These are phyloP conservation scores for Lasioglossum vierecki DNA, from an alignment of 2,888 invertebrate genomes.

Conservation along the genomic window DNA sequence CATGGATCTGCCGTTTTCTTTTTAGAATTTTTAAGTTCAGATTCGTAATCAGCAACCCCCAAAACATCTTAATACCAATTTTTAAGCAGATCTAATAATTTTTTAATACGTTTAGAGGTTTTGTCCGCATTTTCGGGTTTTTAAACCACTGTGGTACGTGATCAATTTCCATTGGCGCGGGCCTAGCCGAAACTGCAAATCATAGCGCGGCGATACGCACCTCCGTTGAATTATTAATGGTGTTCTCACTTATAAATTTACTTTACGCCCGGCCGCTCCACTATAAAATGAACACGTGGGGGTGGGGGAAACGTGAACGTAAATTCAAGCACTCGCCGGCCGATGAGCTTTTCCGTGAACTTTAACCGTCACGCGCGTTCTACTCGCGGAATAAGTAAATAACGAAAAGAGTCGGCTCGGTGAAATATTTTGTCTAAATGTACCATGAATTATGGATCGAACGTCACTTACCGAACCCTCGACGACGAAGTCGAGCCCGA, in stretches of 20 bases:
- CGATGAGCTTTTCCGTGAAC: constrained; percentile 17
- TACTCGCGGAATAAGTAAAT: neutral
- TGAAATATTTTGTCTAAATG: constrained; percentile 4
- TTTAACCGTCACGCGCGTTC: neutral
- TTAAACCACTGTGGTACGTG: neutral
- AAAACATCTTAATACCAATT: too few relatives aligned
- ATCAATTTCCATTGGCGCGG: constrained; percentile 54
- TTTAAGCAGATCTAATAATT: too few relatives aligned
- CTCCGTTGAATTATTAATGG: constrained; percentile 38
- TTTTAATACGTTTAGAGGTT: too few relatives aligned
- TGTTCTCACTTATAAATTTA: constrained; percentile 34
- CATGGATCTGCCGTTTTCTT: too few relatives aligned
- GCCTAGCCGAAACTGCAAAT: constrained; percentile 27
- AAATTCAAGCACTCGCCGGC: constrained; percentile 2
- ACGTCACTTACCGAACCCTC: neutral
- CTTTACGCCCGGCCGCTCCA: constrained; percentile 7
- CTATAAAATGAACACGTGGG: constrained; percentile 7
- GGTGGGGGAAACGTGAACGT: neutral
- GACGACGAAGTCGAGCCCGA: neutral
- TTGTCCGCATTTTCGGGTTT: too few relatives aligned
- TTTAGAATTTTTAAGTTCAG: too few relatives aligned
- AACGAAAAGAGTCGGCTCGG: neutral
- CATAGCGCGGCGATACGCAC: constrained; percentile 19
- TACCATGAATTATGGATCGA: neutral
- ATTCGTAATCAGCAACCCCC: too few relatives aligned